phyloP scores from a whole-genome alignment of 2,888 invertebrate species.

The Aphodius granarius region DNA sequence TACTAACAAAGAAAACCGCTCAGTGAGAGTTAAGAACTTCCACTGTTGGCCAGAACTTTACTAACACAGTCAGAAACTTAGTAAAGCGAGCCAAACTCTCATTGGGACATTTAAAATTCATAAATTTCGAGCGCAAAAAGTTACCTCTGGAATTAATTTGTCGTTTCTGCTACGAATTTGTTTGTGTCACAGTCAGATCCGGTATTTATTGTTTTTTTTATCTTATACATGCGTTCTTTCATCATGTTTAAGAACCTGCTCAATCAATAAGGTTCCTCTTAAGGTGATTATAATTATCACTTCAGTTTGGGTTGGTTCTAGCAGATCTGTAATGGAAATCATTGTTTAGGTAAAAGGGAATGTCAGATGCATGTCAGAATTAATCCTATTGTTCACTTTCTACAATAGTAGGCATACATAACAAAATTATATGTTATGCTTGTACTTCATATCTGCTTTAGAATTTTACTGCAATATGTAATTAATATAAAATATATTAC shows the following conservation, averaged over 20 bases:
- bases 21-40: neutral
- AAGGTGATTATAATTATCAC: neutral
- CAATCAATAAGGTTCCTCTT: neutral
- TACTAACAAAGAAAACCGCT: neutral
- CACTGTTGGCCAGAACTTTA: neutral
- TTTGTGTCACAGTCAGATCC: neutral
- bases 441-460: neutral
- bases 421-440: neutral
- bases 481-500: neutral
- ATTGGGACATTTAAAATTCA: neutral
- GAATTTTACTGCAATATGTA: neutral
- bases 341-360: neutral
- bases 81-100: neutral
- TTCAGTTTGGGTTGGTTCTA: neutral
- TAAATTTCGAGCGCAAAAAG: neutral
- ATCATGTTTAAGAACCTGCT: no score
- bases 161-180: neutral
- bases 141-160: neutral
- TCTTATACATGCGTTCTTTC: no score
- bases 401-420: neutral
- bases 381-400: neutral
- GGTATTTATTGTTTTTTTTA: neutral
- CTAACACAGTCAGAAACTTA: neutral
- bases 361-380: neutral
- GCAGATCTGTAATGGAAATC: neutral